Base-by-base conservation (phyloP, 2,888 invertebrate species). In the Timandra comae region DNA sequence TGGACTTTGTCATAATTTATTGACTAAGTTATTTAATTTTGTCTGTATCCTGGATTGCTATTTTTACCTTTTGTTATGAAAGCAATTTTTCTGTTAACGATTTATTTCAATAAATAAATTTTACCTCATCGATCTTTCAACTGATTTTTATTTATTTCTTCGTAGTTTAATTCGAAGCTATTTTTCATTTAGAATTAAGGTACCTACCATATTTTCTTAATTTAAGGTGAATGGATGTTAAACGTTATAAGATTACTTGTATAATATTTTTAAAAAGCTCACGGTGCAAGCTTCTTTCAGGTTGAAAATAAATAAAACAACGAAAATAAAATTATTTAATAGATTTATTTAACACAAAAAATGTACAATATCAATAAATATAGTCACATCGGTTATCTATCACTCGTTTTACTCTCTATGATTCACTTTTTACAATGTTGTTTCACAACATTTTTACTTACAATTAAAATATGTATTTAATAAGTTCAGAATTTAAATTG, bases 351-450 rank as follows among this genome's bases (percentile, higher is more conserved):
- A 84, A 84, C 82, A 81, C 80, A 84, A 84, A 73, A 32, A 74
- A 81, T 81, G 79, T 81, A 81, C 76, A 81, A 73, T 81, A 77
- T 82, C 76, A 81, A 82, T 82, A 84, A 82, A 84, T 79, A 81
- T 82, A 79, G 71, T 81, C 75, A 78, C 73, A 68, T 82, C 68
- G 65, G 73, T 64, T 67, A 56, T 54, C 59, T 78, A 75, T 80
- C 79, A 80, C 78, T 70, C 64, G 57, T 63, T 61, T 72, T 67
- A 69, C 56, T 56, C n/a, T 16, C 58, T 72, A 69, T 61, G 53
- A 62, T 67, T 67, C 56, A 68, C 60, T 71, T 77, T 76, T 54
- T 73, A 76, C 72, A 75, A 56, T 61, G 79, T 84, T 79, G 81
- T 82, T 42, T 50, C 46, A 81, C 82, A 81, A 79, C 81, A 36